Percentiles rank a stretch among this genome's conserved stretches.
Conservation (phyloP, 2,113 vertebrate species). For the Phocoena phocoena region DNA sequence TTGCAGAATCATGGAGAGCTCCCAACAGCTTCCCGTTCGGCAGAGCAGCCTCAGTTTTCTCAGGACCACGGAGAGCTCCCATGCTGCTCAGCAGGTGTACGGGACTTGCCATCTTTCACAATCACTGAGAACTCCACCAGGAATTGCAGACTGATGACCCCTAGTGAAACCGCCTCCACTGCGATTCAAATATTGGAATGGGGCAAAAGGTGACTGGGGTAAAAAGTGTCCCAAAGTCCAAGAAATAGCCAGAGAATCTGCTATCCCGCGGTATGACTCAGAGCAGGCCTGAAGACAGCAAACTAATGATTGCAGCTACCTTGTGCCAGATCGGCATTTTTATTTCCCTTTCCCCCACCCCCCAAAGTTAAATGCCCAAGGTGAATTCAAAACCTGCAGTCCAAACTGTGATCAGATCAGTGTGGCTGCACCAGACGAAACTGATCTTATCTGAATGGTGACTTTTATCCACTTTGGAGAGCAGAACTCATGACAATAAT, state of each 20-base stretch:
- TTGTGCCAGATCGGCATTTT: slow-evolving; percentile 70
- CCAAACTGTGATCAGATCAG: slow-evolving; percentile 80
- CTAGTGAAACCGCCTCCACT: not conserved
- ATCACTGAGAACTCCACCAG: not conserved
- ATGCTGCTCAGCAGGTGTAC: rapidly evolving
- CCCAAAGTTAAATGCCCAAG: slow-evolving; percentile 79
- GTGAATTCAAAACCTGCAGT: slow-evolving; percentile 79
- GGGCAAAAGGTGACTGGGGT: not conserved
- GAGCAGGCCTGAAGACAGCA: slow-evolving; percentile 44
- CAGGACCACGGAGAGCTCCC: slow-evolving; percentile 58
- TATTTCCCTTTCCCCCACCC: slow-evolving; percentile 41
- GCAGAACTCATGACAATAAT: slow-evolving; percentile 81
- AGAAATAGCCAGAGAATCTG: not conserved
- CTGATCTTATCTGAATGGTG: slow-evolving; percentile 83
- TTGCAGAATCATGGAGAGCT: slow-evolving; percentile 53
- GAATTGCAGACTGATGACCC: not conserved
- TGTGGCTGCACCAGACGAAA: slow-evolving; percentile 80
- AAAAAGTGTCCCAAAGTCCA: not conserved
- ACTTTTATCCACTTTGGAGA: slow-evolving; percentile 83
- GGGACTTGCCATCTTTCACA: not conserved
- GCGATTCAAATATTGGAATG: not conserved
- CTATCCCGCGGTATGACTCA: not conserved
- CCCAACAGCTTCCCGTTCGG: rapidly evolving
- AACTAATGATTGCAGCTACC: slow-evolving; percentile 8
- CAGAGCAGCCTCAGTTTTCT: not conserved